phyloP scores from a whole-genome alignment of 2,888 invertebrate species.

The Parthenolecanium corni region DNA sequence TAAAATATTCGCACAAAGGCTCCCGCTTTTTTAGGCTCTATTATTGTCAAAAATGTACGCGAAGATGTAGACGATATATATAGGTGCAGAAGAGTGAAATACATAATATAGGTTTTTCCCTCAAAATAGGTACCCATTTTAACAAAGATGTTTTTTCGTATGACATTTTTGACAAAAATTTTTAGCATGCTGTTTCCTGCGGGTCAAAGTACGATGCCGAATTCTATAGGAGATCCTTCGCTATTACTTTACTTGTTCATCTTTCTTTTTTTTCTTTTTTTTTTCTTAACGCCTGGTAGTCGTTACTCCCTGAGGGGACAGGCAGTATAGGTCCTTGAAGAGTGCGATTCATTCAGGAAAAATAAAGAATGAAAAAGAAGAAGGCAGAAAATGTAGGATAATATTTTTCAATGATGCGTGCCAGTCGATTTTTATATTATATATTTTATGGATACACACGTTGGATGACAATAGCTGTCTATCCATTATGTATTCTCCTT shows the following conservation, averaged over 20 bases:
- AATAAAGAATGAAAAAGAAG: background rate
- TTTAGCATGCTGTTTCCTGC: constrained; percentile 22
- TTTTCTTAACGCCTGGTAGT: constrained; percentile 3
- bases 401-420: constrained; percentile 15
- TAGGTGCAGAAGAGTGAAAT: too few species aligned
- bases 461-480: too few species aligned
- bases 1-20: too few species aligned
- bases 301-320: constrained; percentile 12
- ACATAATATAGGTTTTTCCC: too few species aligned
- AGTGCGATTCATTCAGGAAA: background rate
- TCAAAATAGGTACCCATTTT: too few species aligned
- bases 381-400: constrained; percentile 11
- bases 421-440: background rate
- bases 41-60: too few species aligned
- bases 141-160: background rate
- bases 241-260: too few species aligned
- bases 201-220: constrained; percentile 15
- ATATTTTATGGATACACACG: too few species aligned
- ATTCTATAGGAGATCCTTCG: constrained; percentile 2
- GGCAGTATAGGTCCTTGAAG: background rate
- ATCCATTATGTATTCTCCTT: background rate
- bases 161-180: background rate
- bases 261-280: too few species aligned
- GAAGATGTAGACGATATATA: too few species aligned
- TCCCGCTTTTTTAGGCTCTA: too few species aligned